Conservation (phyloP, 37 sponge, comb jelly and placozoan species). For the Ephydatia muelleri region DNA sequence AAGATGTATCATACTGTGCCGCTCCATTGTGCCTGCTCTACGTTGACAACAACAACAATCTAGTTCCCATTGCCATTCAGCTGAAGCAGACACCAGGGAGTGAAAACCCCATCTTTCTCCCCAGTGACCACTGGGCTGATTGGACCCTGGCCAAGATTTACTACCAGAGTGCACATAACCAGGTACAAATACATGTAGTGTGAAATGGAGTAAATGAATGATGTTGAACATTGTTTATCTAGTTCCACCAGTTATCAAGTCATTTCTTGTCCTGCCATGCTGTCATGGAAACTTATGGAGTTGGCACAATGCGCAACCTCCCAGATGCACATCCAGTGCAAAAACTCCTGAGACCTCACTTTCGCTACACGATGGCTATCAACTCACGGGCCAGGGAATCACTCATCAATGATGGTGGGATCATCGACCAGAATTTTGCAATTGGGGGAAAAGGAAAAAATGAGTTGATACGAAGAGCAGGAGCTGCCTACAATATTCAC, state of each 20-base stretch:
- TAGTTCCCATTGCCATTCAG: constrained; percentile 80
- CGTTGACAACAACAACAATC: constrained; percentile 21
- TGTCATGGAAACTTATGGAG: constrained; percentile 66
- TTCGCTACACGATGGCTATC: constrained; percentile 72
- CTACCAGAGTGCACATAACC: constrained; percentile 41
- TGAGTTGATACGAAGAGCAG: constrained; percentile 9
- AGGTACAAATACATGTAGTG: constrained; percentile 31
- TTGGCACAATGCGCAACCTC: constrained; percentile 62
- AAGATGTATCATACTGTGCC: constrained; percentile 40
- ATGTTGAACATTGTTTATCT: constrained; percentile 2
- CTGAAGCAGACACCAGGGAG: constrained; percentile 39
- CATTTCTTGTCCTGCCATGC: constrained; percentile 68
- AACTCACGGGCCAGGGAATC: constrained; percentile 46
- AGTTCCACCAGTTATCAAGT: constrained; percentile 59
- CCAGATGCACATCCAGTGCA: constrained; percentile 69
- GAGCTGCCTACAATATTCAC: constrained; percentile 16
- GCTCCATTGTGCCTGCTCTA: constrained; percentile 65
- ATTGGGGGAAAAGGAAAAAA: constrained; percentile 55
- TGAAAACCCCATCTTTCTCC: constrained; percentile 69
- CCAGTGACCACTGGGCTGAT: constrained; percentile 60
- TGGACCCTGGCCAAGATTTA: constrained; percentile 82
- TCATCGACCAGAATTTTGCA: constrained; percentile 38
- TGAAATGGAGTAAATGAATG: not conserved
- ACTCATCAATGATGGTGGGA: constrained; percentile 44
- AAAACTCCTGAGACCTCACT: constrained; percentile 62